Evolutionary conservation across 2,113 vertebrate species (phyloP).

Genomic region (Hippocampus comes): DNA sequence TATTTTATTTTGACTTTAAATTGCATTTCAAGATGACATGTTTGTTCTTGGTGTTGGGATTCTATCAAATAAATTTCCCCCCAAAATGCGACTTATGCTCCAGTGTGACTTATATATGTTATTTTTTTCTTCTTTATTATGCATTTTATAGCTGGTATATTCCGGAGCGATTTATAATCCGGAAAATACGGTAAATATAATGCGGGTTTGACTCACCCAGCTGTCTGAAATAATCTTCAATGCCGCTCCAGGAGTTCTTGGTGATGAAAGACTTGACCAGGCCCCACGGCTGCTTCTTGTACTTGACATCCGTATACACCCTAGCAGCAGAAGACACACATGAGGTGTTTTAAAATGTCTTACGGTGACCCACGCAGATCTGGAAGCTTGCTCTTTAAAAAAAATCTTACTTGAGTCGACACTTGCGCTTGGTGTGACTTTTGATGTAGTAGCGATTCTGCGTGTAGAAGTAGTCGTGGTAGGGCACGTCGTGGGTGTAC

Average conservation of each 20-base stretch:
- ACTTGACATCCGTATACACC: constrained; percentile 88
- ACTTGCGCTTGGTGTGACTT: constrained; percentile 81
- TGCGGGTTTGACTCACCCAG: constrained; percentile 75
- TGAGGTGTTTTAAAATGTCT: background rate
- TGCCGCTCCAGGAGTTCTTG: constrained; percentile 92
- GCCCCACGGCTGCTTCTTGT: constrained; percentile 93
- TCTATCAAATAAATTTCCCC: too few species aligned
- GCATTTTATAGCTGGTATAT: too few species aligned
- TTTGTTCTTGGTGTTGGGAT: too few species aligned
- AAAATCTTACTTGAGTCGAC: constrained; percentile 80
- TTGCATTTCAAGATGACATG: too few species aligned
- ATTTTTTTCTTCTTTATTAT: too few species aligned
- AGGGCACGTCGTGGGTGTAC: constrained; percentile 90
- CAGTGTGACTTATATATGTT: too few species aligned
- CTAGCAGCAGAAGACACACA: constrained; percentile 55
- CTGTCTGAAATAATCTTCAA: constrained; percentile 87
- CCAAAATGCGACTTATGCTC: too few species aligned
- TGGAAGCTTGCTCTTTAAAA: background rate
- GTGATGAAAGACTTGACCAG: constrained; percentile 90
- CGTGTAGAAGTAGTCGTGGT: constrained; percentile 97
- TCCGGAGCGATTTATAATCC: too few species aligned
- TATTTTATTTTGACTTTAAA: too few species aligned
- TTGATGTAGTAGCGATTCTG: constrained; percentile 86
- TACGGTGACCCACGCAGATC: background rate
- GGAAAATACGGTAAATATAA: background rate